phyloP scores from a whole-genome alignment of 1,140 invertebrate species.

The Trachymyrmex cornetzi region DNA sequence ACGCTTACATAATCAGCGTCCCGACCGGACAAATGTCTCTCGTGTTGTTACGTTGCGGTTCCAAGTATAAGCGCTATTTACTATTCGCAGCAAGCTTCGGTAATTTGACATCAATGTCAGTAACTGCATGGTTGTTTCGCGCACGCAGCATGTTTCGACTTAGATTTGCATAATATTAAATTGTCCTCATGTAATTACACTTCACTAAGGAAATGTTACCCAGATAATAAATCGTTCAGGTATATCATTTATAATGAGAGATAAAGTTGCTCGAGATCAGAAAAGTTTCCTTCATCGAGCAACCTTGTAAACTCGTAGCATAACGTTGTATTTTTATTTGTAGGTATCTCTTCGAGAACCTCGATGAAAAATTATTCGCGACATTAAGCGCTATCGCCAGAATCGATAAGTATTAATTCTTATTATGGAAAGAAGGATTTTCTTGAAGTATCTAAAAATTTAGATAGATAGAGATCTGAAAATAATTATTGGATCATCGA shows the following conservation, averaged over 20 bases:
- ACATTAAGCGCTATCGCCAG: neutral
- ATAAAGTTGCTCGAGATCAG: constrained; percentile 2
- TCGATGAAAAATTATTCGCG: neutral
- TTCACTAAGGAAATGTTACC: neutral
- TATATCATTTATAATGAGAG: neutral
- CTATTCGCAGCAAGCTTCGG: neutral
- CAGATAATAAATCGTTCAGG: neutral
- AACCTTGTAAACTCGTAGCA: too few species aligned
- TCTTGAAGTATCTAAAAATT: too few species aligned
- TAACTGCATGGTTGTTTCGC: constrained; percentile 12
- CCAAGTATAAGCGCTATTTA: neutral
- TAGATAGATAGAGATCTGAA: too few species aligned
- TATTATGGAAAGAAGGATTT: too few species aligned
- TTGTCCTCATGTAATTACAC: neutral
- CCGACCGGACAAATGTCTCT: neutral
- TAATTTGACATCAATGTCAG: constrained; percentile 30
- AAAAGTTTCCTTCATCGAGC: constrained; percentile 1
- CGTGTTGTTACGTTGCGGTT: neutral
- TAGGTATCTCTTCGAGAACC: neutral
- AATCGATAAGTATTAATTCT: neutral
- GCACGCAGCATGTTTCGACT: neutral
- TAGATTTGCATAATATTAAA: constrained; percentile 1
- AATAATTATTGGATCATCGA: too few species aligned
- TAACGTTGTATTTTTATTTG: neutral
- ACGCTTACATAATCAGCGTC: constrained; percentile 7